Evolutionary conservation across 2,797 vertebrate species (phyloP).

Genomic region (Gymnopithys bicolor): DNA sequence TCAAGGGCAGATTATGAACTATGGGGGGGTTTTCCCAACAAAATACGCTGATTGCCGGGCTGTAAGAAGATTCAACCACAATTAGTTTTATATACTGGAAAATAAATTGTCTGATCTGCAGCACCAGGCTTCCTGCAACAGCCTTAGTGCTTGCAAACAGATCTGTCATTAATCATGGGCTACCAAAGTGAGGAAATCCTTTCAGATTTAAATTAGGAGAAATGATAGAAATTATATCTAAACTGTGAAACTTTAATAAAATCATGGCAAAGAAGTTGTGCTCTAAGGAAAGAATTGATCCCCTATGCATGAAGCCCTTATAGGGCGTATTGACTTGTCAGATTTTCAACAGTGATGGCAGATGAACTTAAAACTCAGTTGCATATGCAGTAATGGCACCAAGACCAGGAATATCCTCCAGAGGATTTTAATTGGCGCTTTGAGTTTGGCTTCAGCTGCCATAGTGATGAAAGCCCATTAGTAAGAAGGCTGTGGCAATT

Average conservation of each 20-base stretch:
- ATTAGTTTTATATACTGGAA: not conserved
- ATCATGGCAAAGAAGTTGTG: not conserved
- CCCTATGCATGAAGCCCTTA: not conserved
- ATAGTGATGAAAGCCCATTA: not conserved
- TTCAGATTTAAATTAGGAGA: not conserved
- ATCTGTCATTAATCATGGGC: not conserved
- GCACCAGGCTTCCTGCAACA: not conserved
- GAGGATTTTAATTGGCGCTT: not conserved
- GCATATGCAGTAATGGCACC: not conserved
- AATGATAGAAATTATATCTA: not conserved
- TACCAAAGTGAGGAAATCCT: not conserved
- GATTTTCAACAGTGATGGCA: not conserved
- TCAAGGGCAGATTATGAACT: not conserved
- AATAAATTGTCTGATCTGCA: not conserved
- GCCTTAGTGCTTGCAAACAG: not conserved
- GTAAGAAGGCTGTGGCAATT: not conserved
- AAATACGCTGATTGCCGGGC: not conserved
- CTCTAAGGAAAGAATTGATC: not conserved
- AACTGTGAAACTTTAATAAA: not conserved
- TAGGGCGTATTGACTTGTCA: not conserved
- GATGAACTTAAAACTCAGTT: not conserved
- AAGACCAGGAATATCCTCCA: not conserved
- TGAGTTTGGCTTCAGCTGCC: not conserved
- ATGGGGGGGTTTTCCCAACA: rapidly evolving
- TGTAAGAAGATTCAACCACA: not conserved